Percentiles rank a stretch among this genome's conserved stretches.
Conservation (phyloP, 2,113 vertebrate genomes). For the Hassar affinis region DNA sequence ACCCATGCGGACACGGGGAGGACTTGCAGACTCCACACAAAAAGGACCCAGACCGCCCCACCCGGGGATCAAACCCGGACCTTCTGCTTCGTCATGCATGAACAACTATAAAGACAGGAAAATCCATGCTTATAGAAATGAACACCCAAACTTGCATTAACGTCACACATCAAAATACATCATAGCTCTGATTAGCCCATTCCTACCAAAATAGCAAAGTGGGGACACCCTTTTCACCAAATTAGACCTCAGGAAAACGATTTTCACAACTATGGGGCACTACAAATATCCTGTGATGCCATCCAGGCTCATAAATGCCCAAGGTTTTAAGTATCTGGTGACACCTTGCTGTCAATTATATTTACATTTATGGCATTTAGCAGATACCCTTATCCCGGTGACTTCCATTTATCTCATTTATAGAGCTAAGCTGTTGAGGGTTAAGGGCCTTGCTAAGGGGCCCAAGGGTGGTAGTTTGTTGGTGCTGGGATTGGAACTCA, state of each 20-base stretch:
- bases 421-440: no score
- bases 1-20: no score
- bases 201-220: not conserved
- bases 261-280: not conserved
- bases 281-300: not conserved
- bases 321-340: not conserved
- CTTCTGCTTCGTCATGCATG: not conserved
- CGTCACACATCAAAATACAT: not conserved
- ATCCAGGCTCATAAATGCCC: not conserved
- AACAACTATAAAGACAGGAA: not conserved
- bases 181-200: not conserved
- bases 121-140: not conserved
- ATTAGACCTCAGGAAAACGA: not conserved
- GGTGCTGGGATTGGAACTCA: no score
- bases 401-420: no score
- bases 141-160: not conserved
- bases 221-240: not conserved
- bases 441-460: no score
- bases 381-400: no score
- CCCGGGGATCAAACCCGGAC: no score
- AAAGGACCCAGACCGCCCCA: no score
- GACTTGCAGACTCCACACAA: no score
- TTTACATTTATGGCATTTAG: no score
- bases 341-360: not conserved
- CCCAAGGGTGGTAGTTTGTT: no score